phyloP scores from a whole-genome alignment of 2,797 vertebrate genomes.

The Aldrovandia affinis region DNA sequence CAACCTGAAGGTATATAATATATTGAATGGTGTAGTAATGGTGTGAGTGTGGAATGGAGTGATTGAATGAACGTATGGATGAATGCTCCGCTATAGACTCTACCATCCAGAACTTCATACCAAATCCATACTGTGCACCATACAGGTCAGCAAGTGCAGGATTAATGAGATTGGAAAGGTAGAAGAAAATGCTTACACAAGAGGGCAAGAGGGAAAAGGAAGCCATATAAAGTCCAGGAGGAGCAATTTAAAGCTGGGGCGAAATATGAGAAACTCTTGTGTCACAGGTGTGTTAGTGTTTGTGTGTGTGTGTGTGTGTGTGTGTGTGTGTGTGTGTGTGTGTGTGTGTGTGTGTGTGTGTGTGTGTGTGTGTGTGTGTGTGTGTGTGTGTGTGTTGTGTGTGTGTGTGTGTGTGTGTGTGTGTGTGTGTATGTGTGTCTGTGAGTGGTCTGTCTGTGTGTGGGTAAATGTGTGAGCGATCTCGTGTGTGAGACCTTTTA shows the following conservation, averaged over 20 bases:
- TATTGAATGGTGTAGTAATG: background rate
- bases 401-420: too few relatives aligned
- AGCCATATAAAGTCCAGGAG: background rate
- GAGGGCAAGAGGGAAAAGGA: background rate
- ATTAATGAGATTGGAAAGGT: background rate
- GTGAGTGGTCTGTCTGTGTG: conserved; percentile 13
- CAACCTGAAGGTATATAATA: background rate
- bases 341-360: conserved; percentile 27
- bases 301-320: conserved; percentile 21
- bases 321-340: conserved; percentile 23
- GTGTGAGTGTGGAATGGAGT: background rate
- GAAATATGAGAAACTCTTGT: background rate
- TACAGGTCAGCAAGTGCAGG: background rate
- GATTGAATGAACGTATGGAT: background rate
- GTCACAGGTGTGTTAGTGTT: conserved; percentile 23
- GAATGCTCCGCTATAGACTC: background rate
- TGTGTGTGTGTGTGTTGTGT: too few relatives aligned
- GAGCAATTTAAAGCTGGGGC: background rate
- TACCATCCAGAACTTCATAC: background rate
- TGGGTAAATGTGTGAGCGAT: background rate
- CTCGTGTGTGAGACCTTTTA: background rate
- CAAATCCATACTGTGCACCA: background rate
- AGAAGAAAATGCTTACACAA: background rate
- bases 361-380: background rate
- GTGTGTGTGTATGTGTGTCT: conserved; percentile 26